Base-by-base conservation (phyloP, 2,888 invertebrate species). In the Hydroisotoma schaefferi region DNA sequence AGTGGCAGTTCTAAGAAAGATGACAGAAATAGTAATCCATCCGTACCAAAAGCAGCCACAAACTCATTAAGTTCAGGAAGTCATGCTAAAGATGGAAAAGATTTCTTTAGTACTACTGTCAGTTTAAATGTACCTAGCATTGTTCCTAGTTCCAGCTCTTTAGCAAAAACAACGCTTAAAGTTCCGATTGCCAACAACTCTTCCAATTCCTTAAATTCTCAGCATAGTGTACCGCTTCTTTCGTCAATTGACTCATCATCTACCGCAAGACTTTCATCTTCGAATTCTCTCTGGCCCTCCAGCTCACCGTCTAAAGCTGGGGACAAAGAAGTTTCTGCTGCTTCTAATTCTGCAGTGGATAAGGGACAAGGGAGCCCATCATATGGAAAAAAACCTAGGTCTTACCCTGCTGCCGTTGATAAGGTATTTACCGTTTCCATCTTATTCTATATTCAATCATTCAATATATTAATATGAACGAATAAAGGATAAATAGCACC, bases 121-220 rank as follows among this genome's bases (percentile, higher is more conserved):
- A 68, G 63, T 47, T 65, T 68, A 18, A 68, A 68, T 49, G 68
- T 68, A 48, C 68, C 68, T 48, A 66, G 55, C 52, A 61, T 68
- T 57, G 61, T 65, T 55, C 68, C 68, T 49, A 64, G 62, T 25
- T 59, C 61, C 22, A 55, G 63, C 27, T 71, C 69, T 12, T 72
- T 72, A 56, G 70, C 65, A 1, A 72, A 72, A 58, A 61, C 68
- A 10, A 57, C 61, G 28, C 61, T 69, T n/a, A 69, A 69, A 55
- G 67, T 69, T 47, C 69, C 68, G n/a, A 49, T 20, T 40, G 40
- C 40, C 40, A 40, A 15, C 15, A 18, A 15, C 15, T 33, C 33
- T 40, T 40, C 40, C 40, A 40, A 18, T 40, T 20, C 40, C 20
- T 40, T 40, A 40, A 40, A 40, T 40, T 40, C 40, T 40, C 40